phyloP scores from a whole-genome alignment of 2,888 invertebrate species.

The Rosalia funebris region DNA sequence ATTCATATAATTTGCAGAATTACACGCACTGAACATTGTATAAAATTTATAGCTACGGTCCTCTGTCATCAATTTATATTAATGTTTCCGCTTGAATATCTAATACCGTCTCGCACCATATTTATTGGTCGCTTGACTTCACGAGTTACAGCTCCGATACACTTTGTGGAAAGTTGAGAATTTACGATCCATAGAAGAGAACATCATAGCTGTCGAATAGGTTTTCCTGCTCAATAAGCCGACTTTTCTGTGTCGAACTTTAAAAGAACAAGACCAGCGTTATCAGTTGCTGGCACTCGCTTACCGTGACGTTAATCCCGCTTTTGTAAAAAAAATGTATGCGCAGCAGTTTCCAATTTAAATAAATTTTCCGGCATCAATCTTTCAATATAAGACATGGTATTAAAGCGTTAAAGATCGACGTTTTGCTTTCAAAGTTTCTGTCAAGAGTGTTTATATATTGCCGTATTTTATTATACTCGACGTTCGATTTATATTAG shows the following conservation, averaged over 20 bases:
- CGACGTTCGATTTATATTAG: too few relatives aligned
- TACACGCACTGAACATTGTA: too few relatives aligned
- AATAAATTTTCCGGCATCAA: constrained; percentile 7
- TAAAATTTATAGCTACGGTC: too few relatives aligned
- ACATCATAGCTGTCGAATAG: constrained; percentile 5
- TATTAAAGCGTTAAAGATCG: background rate
- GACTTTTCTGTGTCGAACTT: constrained; percentile 5
- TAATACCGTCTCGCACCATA: background rate
- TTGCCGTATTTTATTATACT: too few relatives aligned
- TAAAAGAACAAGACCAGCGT: constrained; percentile 9
- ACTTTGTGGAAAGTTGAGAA: background rate
- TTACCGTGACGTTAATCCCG: constrained; percentile 2
- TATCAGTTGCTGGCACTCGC: constrained; percentile 10
- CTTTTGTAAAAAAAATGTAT: background rate
- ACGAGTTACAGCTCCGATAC: background rate
- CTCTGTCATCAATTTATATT: background rate
- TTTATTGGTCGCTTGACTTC: background rate
- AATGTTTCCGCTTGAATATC: background rate
- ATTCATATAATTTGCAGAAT: too few relatives aligned
- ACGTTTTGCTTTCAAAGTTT: too few relatives aligned
- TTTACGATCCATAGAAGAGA: background rate
- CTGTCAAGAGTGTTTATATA: too few relatives aligned
- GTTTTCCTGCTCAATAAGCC: background rate
- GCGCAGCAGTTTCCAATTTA: background rate
- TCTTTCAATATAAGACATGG: background rate